phyloP scores from a whole-genome alignment of 2,888 invertebrate genomes.

The Gordius sp. region DNA sequence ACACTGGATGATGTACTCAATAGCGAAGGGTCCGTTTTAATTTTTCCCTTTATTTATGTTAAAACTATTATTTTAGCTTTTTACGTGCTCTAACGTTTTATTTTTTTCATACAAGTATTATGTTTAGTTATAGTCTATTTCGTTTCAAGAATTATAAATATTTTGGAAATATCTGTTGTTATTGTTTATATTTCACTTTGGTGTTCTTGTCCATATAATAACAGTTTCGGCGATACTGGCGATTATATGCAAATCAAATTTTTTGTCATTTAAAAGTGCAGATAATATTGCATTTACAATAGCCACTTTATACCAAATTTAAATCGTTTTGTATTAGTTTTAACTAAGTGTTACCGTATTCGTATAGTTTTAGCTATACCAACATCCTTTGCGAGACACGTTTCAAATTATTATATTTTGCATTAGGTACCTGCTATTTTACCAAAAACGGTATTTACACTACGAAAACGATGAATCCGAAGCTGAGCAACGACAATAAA shows the following conservation, averaged over 20 bases:
- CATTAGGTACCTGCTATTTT: slow-evolving; percentile 54
- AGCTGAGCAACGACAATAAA: too few species aligned
- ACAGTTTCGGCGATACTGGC: too few species aligned
- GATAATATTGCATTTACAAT: too few species aligned
- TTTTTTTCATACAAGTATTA: slow-evolving; percentile 11
- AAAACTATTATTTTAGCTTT: too few species aligned
- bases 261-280: neutral
- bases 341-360: neutral
- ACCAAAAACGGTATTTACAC: slow-evolving; percentile 75
- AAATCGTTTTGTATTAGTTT: neutral
- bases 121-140: neutral
- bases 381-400: neutral
- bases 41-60: slow-evolving; percentile 14
- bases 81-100: too few species aligned
- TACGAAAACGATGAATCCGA: slow-evolving; percentile 34
- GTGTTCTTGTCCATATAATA: neutral
- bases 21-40: slow-evolving; percentile 56
- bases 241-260: too few species aligned
- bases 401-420: neutral
- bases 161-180: neutral
- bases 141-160: neutral
- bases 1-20: slow-evolving; percentile 63
- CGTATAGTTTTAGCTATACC: neutral
- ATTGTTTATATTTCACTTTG: neutral
- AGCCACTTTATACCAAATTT: too few species aligned